phyloP scores from a whole-genome alignment of 1,140 invertebrate species.

The Drosophila leontia region DNA sequence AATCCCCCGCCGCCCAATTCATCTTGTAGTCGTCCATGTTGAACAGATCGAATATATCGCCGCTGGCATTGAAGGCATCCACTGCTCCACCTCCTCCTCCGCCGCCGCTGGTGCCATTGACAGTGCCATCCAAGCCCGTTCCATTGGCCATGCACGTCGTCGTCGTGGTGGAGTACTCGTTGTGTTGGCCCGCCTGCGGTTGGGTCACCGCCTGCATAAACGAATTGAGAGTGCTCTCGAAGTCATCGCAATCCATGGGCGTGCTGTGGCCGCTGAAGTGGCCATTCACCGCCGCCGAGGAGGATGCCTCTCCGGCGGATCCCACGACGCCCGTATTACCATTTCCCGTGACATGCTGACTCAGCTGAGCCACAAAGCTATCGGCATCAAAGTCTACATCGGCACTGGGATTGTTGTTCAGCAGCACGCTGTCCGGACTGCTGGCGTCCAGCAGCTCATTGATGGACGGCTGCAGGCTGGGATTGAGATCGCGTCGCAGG shows the following conservation, averaged over 20 bases:
- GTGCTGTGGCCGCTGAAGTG: constrained; percentile 63
- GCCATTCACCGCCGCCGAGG: constrained; percentile 45
- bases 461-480: constrained; percentile 78
- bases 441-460: constrained; percentile 76
- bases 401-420: constrained; percentile 64
- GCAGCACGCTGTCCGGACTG: constrained; percentile 64
- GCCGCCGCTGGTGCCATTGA: constrained; percentile 3
- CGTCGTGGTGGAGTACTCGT: constrained; percentile 24
- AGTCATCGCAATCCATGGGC: constrained; percentile 84
- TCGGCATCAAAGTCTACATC: constrained; percentile 79
- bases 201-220: constrained; percentile 76
- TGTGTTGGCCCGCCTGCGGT: constrained; percentile 59
- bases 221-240: constrained; percentile 78
- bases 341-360: constrained; percentile 63
- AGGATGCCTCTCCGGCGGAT: constrained; percentile 30
- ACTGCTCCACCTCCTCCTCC: constrained; percentile 36
- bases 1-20: constrained; percentile 82
- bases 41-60: constrained; percentile 83
- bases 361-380: constrained; percentile 77
- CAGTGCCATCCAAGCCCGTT: constrained; percentile 6
- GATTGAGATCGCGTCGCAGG: constrained; percentile 80
- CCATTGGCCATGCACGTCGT: constrained; percentile 38
- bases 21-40: constrained; percentile 85
- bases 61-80: constrained; percentile 71
- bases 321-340: constrained; percentile 27